Evolutionary conservation across 1,140 invertebrate genomes (phyloP).

Genomic region (Eueides isabella): DNA sequence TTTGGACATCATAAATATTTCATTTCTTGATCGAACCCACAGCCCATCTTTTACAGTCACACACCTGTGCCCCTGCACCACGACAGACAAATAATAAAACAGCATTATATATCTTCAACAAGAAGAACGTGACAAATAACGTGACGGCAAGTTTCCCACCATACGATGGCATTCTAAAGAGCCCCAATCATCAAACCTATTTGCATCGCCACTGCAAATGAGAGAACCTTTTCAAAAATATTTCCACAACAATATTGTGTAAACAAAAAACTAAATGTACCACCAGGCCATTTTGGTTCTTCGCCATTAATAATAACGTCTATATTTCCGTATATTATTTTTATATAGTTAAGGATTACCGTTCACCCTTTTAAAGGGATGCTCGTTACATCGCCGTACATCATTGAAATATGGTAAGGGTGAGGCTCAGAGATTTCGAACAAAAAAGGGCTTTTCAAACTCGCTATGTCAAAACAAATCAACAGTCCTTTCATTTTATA

Average conservation of each 20-base stretch:
- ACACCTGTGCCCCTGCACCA: too few species aligned
- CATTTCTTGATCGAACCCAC: too few species aligned
- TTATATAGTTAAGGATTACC: constrained; percentile 33
- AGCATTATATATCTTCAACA: background rate
- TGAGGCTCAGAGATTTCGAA: constrained; percentile 52
- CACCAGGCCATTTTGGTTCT: constrained; percentile 37
- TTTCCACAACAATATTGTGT: constrained; percentile 19
- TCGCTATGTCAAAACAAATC: constrained; percentile 55
- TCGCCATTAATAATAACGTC: constrained; percentile 24
- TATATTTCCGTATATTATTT: constrained; percentile 25
- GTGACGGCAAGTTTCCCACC: constrained; percentile 12
- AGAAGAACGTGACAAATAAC: constrained; percentile 32
- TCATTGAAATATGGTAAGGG: constrained; percentile 64
- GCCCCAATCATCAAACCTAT: constrained; percentile 47
- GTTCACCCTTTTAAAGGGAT: constrained; percentile 51
- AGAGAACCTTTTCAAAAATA: constrained; percentile 51
- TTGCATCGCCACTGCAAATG: constrained; percentile 49
- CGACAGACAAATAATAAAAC: too few species aligned
- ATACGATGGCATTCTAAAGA: constrained; percentile 40
- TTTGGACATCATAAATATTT: too few species aligned
- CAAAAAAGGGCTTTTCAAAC: constrained; percentile 58
- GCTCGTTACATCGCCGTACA: constrained; percentile 55
- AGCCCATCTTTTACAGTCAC: too few species aligned
- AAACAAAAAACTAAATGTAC: constrained; percentile 20
- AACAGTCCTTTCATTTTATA: constrained; percentile 42